Evolutionary conservation across 2,113 vertebrate species (phyloP), one percentile per base, ranked within the genome.

Genomic region (Glaucidium brasilianum): DNA sequence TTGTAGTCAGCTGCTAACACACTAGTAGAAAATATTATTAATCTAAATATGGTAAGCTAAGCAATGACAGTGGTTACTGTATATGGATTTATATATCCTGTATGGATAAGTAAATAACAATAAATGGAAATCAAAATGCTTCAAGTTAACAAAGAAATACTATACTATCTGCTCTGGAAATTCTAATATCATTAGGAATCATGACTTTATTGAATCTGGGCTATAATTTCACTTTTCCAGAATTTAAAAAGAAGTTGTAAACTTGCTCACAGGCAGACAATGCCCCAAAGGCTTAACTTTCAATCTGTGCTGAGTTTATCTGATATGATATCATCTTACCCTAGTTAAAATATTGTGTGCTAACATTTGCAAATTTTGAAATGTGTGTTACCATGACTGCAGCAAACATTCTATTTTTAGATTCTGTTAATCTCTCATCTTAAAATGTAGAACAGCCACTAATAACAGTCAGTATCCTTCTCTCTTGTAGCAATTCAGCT

Each of bases 381-480:
- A 85, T 64, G 10, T 86, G 52, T 63, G 92, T 94, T 96, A 78
- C 84, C 77, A 90, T 96, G 85, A 89, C 96, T 95, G 94, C 92
- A 82, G 84, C 74, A 71, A 85, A 88, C 7, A 66, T 86, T 75
- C 72, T 97, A 96, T 90, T 95, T 97, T 97, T 94, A 97, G 87
- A 91, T 90, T 95, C 66, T 85, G 45, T 69, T 97, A 93, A 97
- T 95, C 39, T 75, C 53, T 92, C 67, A 22, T 97, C 50, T 93
- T 87, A 96, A 96, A 97, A 97, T 88, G 93, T 8, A 88, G 88
- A 91, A 62, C 2, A 3, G 45, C 62, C 92, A 35, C 49, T 73
- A 62, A 92, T 89, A 95, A 50, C 63, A 82, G 80, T 75, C 84
- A 47, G 7, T 93, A 67, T 92, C 88, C 79, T 96, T 94, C 77